A percentile compares a stretch with the other conserved stretches of the same genome.
These are phyloP conservation scores for Alloplasta piceator DNA, from an alignment of 2,888 invertebrate genomes.

Conservation along the genomic window DNA sequence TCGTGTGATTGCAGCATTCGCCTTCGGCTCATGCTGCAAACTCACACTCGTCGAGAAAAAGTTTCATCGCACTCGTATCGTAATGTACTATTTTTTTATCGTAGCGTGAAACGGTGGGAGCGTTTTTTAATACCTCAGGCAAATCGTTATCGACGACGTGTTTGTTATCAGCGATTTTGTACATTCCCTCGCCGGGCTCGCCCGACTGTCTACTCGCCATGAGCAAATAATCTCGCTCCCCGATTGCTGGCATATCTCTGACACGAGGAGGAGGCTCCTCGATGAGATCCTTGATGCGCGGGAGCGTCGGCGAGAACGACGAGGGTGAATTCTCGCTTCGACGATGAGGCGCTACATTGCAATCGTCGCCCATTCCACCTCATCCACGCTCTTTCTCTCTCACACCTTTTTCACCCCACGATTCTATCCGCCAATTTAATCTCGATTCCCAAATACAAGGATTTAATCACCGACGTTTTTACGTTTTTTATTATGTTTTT, in stretches of 20 bases:
- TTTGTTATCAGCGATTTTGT: slow-evolving; percentile 48
- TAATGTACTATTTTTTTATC: too few species aligned
- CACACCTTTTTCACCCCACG: slow-evolving; percentile 2
- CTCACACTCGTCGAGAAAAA: too few species aligned
- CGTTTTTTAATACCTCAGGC: slow-evolving; percentile 46
- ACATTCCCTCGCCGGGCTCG: slow-evolving; percentile 54
- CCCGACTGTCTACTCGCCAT: slow-evolving; percentile 46
- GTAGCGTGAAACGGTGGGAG: not conserved
- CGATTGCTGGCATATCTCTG: slow-evolving; percentile 21
- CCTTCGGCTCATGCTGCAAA: too few species aligned
- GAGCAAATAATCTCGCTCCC: slow-evolving; percentile 43
- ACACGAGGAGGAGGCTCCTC: slow-evolving; percentile 32
- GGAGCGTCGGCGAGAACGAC: slow-evolving; percentile 52
- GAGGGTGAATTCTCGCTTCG: slow-evolving; percentile 58
- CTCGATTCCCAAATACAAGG: slow-evolving; percentile 21
- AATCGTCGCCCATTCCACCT: slow-evolving; percentile 68
- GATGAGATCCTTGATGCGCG: slow-evolving; percentile 41
- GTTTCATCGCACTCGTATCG: too few species aligned
- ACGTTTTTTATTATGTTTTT: slow-evolving; percentile 29
- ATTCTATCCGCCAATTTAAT: slow-evolving; percentile 3
- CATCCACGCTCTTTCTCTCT: slow-evolving; percentile 30
- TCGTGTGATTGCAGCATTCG: too few species aligned
- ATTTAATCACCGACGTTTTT: slow-evolving; percentile 31
- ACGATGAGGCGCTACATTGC: slow-evolving; percentile 63
- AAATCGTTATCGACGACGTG: slow-evolving; percentile 36